These are phyloP conservation scores for Liposcelis brunnea DNA, from an alignment of 2,888 invertebrate species.

Conservation along the genomic window DNA sequence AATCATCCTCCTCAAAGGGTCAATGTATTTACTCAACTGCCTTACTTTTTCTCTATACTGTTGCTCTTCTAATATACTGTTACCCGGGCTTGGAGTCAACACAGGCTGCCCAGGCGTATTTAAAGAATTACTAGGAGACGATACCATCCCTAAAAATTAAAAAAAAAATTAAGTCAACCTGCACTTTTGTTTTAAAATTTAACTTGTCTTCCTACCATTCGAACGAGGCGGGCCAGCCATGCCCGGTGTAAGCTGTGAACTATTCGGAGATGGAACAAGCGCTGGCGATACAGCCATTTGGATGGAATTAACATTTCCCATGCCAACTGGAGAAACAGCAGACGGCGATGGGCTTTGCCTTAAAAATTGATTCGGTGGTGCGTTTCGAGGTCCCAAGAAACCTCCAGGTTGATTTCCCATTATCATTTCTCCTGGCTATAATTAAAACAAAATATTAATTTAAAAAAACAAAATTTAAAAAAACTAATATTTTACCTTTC, in stretches of 20 bases:
- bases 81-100: slow-evolving; percentile 45
- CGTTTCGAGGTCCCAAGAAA: slow-evolving; percentile 38
- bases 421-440: slow-evolving; percentile 17
- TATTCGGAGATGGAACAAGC: slow-evolving; percentile 42
- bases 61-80: slow-evolving; percentile 61
- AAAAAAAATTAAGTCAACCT: not conserved
- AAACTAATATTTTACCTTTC: too few species aligned
- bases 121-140: slow-evolving; percentile 67
- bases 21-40: slow-evolving; percentile 85
- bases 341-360: slow-evolving; percentile 66
- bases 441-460: slow-evolving; percentile 18
- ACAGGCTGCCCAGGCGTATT: slow-evolving; percentile 51
- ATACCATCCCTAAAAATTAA: slow-evolving; percentile 39
- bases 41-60: slow-evolving; percentile 85
- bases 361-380: slow-evolving; percentile 57
- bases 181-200: too few species aligned
- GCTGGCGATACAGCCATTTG: slow-evolving; percentile 55
- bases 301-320: slow-evolving; percentile 29
- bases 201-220: too few species aligned
- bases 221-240: slow-evolving; percentile 20
- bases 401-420: slow-evolving; percentile 30
- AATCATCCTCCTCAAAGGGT: slow-evolving; percentile 80
- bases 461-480: slow-evolving; percentile 12
- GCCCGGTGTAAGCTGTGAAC: slow-evolving; percentile 43
- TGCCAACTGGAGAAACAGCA: slow-evolving; percentile 49